These are phyloP conservation scores for Crenichthys baileyi DNA, from an alignment of 2,797 vertebrate genomes.

Conservation along the genomic window DNA sequence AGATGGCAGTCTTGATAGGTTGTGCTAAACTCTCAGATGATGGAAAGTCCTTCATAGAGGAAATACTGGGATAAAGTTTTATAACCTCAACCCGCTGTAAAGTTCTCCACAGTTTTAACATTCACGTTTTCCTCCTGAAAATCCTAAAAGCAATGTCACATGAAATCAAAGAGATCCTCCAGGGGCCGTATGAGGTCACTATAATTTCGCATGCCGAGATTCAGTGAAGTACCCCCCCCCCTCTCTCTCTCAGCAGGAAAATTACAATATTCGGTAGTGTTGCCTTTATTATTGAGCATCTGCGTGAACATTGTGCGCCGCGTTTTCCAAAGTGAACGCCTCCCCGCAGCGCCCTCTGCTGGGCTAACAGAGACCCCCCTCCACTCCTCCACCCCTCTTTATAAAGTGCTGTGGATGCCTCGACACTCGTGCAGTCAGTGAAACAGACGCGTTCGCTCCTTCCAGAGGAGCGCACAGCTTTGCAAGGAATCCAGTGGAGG, in stretches of 20 bases:
- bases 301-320: neutral
- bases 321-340: slow-evolving; percentile 34
- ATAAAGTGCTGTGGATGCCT: slow-evolving; percentile 71
- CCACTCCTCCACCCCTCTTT: slow-evolving; percentile 19
- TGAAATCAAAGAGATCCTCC: slow-evolving; percentile 24
- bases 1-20: neutral
- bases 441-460: slow-evolving; percentile 63
- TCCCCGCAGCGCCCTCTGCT: slow-evolving; percentile 67
- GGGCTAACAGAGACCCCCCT: slow-evolving; percentile 12
- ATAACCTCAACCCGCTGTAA: neutral
- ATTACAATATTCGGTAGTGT: slow-evolving; percentile 23
- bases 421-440: slow-evolving; percentile 68
- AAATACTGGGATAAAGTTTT: neutral
- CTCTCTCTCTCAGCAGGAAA: slow-evolving; percentile 13
- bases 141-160: slow-evolving; percentile 8
- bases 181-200: slow-evolving; percentile 30
- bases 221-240: slow-evolving; percentile 13
- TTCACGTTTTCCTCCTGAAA: neutral
- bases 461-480: slow-evolving; percentile 67
- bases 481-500: slow-evolving; percentile 12
- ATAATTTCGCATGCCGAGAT: slow-evolving; percentile 28
- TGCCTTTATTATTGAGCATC: slow-evolving; percentile 44
- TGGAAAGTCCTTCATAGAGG: neutral
- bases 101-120: neutral
- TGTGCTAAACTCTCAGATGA: neutral